Conservation (phyloP, 2,113 vertebrate species). For the Eleginops maclovinus region DNA sequence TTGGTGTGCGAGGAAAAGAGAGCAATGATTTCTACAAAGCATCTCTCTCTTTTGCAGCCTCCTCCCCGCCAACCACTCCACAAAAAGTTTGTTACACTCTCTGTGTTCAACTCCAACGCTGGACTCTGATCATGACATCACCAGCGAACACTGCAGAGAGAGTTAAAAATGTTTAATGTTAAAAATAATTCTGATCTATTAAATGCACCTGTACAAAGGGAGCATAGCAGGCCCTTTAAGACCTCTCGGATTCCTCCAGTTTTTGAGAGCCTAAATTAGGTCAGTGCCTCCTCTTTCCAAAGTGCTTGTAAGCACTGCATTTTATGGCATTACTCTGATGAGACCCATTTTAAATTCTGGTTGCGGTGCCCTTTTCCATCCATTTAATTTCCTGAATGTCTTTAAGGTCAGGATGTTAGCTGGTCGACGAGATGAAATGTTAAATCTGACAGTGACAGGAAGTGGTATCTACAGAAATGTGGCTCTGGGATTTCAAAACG, state of each 20-base stretch:
- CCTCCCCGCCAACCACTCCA: slow-evolving; percentile 26
- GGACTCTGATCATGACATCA: slow-evolving; percentile 43
- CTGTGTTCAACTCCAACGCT: slow-evolving; percentile 32
- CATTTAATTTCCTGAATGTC: slow-evolving; percentile 53
- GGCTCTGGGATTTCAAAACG: slow-evolving; percentile 41
- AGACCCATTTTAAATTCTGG: slow-evolving; percentile 55
- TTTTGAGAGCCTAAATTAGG: slow-evolving; percentile 30
- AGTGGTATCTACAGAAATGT: slow-evolving; percentile 36
- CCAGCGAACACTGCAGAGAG: slow-evolving; percentile 38
- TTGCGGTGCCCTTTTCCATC: slow-evolving; percentile 39
- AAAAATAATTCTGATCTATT: slow-evolving; percentile 16
- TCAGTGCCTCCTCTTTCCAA: slow-evolving; percentile 26
- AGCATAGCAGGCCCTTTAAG: slow-evolving; percentile 43
- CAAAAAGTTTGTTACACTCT: slow-evolving; percentile 14
- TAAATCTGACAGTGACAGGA: slow-evolving; percentile 49
- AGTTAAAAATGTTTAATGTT: slow-evolving; percentile 33
- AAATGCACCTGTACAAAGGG: slow-evolving; percentile 25
- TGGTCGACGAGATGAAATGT: slow-evolving; percentile 43
- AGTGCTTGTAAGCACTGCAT: slow-evolving; percentile 57
- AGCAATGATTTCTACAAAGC: slow-evolving; percentile 33
- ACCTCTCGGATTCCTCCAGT: slow-evolving; percentile 25
- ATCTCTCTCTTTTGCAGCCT: slow-evolving; percentile 47
- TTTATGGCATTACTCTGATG: slow-evolving; percentile 58
- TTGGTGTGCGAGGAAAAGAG: slow-evolving; percentile 48
- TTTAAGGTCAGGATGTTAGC: slow-evolving; percentile 58